Evolutionary conservation across 2,113 vertebrate genomes (phyloP).

Genomic region (Ctenomys sociabilis): DNA sequence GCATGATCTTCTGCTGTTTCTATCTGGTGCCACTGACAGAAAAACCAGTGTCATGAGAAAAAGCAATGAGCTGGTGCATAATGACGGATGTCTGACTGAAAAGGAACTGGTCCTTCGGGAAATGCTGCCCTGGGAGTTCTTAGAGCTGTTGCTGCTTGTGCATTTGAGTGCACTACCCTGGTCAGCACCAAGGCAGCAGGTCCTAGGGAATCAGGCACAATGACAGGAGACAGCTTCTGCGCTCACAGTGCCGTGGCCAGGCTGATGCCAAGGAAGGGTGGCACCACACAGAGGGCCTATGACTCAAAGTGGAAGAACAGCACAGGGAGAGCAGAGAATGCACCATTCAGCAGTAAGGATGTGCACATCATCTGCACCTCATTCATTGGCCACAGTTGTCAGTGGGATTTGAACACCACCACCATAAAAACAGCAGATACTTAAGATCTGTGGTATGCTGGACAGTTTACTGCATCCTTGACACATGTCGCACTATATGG

Average conservation of each 20-base stretch:
- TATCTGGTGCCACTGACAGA: too few species aligned
- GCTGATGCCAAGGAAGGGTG: neutral
- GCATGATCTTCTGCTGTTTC: neutral
- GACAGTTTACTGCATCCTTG: neutral
- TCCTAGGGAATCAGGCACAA: neutral
- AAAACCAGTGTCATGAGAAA: neutral
- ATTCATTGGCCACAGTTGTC: neutral
- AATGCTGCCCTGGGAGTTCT: neutral
- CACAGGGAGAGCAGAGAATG: neutral
- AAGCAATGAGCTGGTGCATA: too few species aligned
- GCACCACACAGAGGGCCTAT: neutral
- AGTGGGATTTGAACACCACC: neutral
- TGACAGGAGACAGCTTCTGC: neutral
- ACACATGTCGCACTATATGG: neutral
- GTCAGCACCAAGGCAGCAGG: neutral
- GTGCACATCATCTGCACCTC: neutral
- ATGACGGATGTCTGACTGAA: neutral
- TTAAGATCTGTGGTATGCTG: neutral
- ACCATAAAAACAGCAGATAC: neutral
- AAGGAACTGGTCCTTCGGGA: neutral
- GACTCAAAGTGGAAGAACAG: neutral
- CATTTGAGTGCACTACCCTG: neutral
- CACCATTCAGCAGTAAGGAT: neutral
- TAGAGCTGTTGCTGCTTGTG: neutral
- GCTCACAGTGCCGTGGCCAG: neutral